These are phyloP conservation scores for Cephonodes hylas DNA, from an alignment of 2,888 invertebrate genomes.

Conservation along the genomic window DNA sequence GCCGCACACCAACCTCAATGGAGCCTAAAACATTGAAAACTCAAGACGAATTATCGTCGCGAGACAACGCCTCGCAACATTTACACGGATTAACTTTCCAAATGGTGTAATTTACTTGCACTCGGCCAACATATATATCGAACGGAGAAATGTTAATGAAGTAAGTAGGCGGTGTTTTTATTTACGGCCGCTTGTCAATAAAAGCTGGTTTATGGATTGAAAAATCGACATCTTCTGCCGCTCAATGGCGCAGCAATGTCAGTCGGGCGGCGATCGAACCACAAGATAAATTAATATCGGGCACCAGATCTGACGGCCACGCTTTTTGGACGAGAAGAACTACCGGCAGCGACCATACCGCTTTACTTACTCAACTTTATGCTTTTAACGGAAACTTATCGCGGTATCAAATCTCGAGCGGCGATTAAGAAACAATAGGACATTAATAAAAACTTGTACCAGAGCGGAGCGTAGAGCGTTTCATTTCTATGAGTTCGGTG, in stretches of 20 bases:
- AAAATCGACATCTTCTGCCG: conserved; percentile 54
- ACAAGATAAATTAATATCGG: conserved; percentile 60
- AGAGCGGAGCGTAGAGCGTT: conserved; percentile 66
- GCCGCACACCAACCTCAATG: conserved; percentile 43
- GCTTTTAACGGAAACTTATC: conserved; percentile 73
- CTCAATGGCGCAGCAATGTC: conserved; percentile 52
- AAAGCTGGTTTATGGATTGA: conserved; percentile 51
- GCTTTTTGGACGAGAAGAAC: conserved; percentile 59
- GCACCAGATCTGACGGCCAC: conserved; percentile 58
- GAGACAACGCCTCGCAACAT: conserved; percentile 36
- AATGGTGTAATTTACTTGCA: conserved; percentile 31
- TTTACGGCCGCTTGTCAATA: conserved; percentile 44
- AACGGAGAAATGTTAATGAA: conserved; percentile 48
- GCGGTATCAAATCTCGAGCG: conserved; percentile 64
- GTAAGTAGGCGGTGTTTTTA: conserved; percentile 45
- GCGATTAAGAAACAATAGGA: conserved; percentile 76
- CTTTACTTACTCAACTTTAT: conserved; percentile 60
- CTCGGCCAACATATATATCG: conserved; percentile 33
- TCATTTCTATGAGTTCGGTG: conserved; percentile 52
- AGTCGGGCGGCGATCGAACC: conserved; percentile 59
- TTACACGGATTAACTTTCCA: conserved; percentile 51
- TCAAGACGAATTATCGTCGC: conserved; percentile 52
- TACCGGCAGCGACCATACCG: conserved; percentile 58
- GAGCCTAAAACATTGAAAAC: conserved; percentile 61
- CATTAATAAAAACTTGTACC: conserved; percentile 69